A percentile compares a stretch with the other conserved stretches of the same genome.
Evolutionary conservation across 2,797 vertebrate species (phyloP).

Genomic region (Danio kyathit): DNA sequence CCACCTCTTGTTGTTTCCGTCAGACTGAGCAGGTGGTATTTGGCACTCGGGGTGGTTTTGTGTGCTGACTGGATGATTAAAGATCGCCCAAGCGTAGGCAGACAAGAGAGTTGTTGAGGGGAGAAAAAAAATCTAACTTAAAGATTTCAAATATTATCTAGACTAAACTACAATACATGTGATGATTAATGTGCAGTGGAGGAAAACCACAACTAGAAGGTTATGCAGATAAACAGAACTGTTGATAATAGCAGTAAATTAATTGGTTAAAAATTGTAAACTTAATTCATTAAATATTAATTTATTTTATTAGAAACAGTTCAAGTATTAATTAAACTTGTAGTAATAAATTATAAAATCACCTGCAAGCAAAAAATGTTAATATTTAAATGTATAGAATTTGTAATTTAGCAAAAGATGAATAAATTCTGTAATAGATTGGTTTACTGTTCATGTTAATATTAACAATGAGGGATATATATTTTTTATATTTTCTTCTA

Average conservation of each 20-base stretch:
- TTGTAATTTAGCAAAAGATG: background rate
- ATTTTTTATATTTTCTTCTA: no score
- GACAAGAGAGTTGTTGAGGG: background rate
- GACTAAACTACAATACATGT: background rate
- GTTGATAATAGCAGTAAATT: background rate
- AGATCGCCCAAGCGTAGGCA: conserved; percentile 24
- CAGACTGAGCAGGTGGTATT: conserved; percentile 57
- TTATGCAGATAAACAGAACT: background rate
- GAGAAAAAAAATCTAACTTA: background rate
- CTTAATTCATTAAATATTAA: no score
- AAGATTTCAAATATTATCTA: background rate
- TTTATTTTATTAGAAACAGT: background rate
- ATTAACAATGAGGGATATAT: no score
- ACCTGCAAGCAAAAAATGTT: background rate
- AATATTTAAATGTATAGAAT: conserved; percentile 1
- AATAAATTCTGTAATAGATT: background rate
- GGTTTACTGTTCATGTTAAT: background rate
- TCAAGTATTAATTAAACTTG: background rate
- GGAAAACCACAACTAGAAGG: background rate
- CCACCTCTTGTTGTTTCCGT: conserved; percentile 19
- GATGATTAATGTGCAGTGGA: background rate
- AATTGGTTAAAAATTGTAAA: no score
- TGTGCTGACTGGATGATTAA: conserved; percentile 52
- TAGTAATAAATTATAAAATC: background rate
- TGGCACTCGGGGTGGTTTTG: conserved; percentile 50